These are phyloP conservation scores for Muntiacus reevesi DNA, from an alignment of 2,113 vertebrate genomes.

Conservation along the genomic window DNA sequence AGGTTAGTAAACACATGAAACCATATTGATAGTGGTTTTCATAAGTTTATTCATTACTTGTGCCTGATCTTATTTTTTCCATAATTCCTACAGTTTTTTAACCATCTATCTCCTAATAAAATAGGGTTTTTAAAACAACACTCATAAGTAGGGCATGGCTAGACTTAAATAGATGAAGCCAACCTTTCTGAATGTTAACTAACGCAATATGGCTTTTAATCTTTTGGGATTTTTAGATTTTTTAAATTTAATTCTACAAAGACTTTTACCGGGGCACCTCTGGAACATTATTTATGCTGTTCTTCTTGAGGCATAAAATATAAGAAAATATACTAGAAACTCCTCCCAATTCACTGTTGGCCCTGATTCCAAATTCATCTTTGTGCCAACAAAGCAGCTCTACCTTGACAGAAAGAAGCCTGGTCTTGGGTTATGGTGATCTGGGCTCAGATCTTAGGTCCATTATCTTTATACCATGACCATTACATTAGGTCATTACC, in stretches of 20 bases:
- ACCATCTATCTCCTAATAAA: not conserved
- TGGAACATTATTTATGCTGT: not conserved
- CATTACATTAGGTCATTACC: not conserved
- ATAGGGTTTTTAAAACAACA: not conserved
- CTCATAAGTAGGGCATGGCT: too few species aligned
- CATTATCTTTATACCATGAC: not conserved
- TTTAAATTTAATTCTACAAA: not conserved
- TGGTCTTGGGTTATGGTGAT: not conserved
- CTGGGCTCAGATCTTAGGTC: not conserved
- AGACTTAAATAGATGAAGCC: not conserved
- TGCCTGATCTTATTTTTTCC: not conserved
- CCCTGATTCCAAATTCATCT: not conserved
- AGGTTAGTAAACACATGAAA: not conserved
- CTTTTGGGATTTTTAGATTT: not conserved
- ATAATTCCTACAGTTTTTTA: not conserved
- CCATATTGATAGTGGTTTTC: not conserved
- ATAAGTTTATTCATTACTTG: not conserved
- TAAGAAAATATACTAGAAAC: not conserved
- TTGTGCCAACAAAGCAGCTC: not conserved
- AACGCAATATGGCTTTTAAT: not conserved
- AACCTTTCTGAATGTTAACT: not conserved
- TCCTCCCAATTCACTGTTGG: not conserved
- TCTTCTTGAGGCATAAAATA: not conserved
- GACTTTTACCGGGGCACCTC: not conserved
- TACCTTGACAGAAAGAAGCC: not conserved